Evolutionary conservation across 1,140 invertebrate genomes (phyloP).

Genomic region (Nephila pilipes): DNA sequence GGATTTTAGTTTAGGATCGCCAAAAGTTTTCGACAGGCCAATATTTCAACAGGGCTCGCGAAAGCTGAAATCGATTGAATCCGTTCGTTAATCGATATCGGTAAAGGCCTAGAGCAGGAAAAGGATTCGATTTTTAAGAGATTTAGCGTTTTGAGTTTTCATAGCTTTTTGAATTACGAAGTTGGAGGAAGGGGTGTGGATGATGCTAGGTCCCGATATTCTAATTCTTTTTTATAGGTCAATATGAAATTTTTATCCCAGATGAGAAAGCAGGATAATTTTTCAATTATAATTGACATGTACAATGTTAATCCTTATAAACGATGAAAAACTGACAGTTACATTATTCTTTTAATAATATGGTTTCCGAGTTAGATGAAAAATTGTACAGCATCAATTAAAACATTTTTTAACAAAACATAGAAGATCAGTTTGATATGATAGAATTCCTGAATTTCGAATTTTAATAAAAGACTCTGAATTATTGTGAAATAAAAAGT

Average conservation of each 20-base stretch:
- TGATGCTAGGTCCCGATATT: background rate
- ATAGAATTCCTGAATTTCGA: too few relatives aligned
- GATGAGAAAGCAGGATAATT: background rate
- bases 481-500: too few relatives aligned
- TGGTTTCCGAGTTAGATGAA: too few relatives aligned
- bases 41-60: constrained; percentile 66
- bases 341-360: too few relatives aligned
- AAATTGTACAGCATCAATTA: too few relatives aligned
- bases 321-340: too few relatives aligned
- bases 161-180: background rate
- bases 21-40: constrained; percentile 67
- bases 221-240: background rate
- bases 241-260: background rate
- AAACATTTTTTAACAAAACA: too few relatives aligned
- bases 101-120: background rate
- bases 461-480: too few relatives aligned
- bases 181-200: background rate
- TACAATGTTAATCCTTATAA: background rate
- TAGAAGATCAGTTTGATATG: too few relatives aligned
- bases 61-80: constrained; percentile 65
- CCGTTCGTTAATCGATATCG: constrained; percentile 71
- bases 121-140: constrained; percentile 26
- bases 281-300: background rate
- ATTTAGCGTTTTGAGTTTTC: constrained; percentile 48
- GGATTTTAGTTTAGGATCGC: constrained; percentile 30